Conservation (phyloP, 2,888 invertebrate species). For the Drosophila atripex region DNA sequence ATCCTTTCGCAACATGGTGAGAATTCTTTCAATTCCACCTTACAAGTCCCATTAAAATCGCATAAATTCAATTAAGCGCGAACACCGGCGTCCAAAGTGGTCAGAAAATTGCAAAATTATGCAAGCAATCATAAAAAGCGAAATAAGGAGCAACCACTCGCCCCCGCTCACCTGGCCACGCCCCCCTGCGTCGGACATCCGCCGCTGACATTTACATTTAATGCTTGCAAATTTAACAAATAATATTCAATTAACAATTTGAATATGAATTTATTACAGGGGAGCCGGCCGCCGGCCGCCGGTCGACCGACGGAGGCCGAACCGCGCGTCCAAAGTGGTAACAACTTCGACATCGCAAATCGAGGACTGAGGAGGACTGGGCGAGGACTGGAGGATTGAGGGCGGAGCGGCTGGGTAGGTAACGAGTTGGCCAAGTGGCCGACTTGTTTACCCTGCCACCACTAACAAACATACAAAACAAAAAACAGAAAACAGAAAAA, state of each 20-base stretch:
- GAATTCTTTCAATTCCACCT: conserved; percentile 1
- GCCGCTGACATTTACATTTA: conserved; percentile 76
- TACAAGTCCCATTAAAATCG: conserved; percentile 35
- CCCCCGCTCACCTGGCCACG: conserved; percentile 50
- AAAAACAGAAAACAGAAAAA: conserved; percentile 28
- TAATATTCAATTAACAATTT: conserved; percentile 83
- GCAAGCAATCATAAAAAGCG: conserved; percentile 33
- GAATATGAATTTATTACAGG: conserved; percentile 81
- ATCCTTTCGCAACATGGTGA: background rate
- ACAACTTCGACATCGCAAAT: conserved; percentile 74
- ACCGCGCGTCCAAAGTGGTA: conserved; percentile 70
- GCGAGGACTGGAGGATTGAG: conserved; percentile 2
- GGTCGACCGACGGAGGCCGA: conserved; percentile 62
- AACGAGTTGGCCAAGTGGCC: conserved; percentile 72
- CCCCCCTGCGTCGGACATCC: conserved; percentile 53
- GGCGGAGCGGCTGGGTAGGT: conserved; percentile 9
- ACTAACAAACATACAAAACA: conserved; percentile 49
- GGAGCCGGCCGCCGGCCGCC: conserved; percentile 47
- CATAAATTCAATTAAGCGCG: conserved; percentile 56
- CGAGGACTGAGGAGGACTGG: conserved; percentile 32
- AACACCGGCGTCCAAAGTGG: conserved; percentile 30
- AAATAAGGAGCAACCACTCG: conserved; percentile 25
- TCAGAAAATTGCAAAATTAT: conserved; percentile 37
- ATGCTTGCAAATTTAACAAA: conserved; percentile 79
- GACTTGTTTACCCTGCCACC: conserved; percentile 78